Base-by-base conservation (phyloP, 2,113 vertebrate genomes). In the Geothlypis trichas region DNA sequence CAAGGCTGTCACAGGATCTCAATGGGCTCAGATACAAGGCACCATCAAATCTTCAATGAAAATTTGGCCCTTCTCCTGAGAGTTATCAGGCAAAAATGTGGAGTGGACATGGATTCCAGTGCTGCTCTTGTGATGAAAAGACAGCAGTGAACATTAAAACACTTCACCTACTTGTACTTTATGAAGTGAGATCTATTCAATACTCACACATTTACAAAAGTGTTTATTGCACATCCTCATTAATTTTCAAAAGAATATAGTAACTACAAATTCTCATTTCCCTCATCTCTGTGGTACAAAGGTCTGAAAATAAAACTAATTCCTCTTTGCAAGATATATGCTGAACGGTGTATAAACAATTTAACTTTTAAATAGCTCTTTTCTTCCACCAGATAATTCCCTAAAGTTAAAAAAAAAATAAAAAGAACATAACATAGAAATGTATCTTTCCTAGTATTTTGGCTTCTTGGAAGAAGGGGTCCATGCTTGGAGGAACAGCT, bases 401-500 rank as follows among this genome's bases (percentile, higher is more conserved):
- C 22, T 15, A 42, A 85, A 49, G 19, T 39, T 23, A 5, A 17
- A 41, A 67, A 75, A 72, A 67, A 37, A 71, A 35, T 46, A 4
- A 44, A 51, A 76, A 67, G 15, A 47, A 46, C 15, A 46, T 5
- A 52, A 62, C 20, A 67, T 0, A 67, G 18, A 62, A 94, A 57
- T n/a, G 13, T 18, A 37, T 27, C n/a, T 28, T 17, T 39, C 95
- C 95, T 54, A 83, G 49, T 83, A 69, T 17, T 95, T 47, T 8
- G 57, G 55, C 15, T 49, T 90, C 39, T 44, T 62, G 35, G 72
- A 44, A 33, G 87, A 65, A 52, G 59, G 61, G 8, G 68, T 91
- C 15, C 0, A 28, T 33, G 58, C 39, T 80, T 77, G 79, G 76
- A 95, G 84, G 93, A 99, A 99, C 49, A 99, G 94, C 77, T 98